phyloP scores from a whole-genome alignment of 1,140 invertebrate species.

The Sinella curviseta region DNA sequence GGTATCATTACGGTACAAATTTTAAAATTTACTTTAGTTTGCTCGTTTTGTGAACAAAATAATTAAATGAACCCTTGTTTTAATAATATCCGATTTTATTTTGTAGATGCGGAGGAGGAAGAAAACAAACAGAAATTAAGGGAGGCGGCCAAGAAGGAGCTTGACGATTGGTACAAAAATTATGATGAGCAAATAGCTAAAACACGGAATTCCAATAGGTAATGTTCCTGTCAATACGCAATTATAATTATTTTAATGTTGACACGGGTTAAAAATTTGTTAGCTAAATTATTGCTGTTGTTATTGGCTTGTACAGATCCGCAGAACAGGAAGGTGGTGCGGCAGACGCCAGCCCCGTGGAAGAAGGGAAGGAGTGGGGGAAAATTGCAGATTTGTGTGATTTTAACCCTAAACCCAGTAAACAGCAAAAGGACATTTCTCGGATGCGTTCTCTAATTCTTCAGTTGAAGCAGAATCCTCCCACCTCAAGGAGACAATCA shows the following conservation, averaged over 20 bases:
- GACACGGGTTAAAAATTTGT: no score
- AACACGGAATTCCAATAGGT: slow-evolving; percentile 93
- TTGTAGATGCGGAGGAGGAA: slow-evolving; percentile 81
- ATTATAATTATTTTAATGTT: no score
- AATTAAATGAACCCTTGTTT: no score
- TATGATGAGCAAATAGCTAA: slow-evolving; percentile 89
- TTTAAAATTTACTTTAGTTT: background rate
- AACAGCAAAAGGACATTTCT: slow-evolving; percentile 87
- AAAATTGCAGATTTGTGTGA: slow-evolving; percentile 91
- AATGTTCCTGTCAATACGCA: no score
- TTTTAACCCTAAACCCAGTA: slow-evolving; percentile 89
- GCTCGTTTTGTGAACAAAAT: background rate
- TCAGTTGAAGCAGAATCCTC: slow-evolving; percentile 85
- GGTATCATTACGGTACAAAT: slow-evolving; percentile 57
- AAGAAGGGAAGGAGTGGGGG: slow-evolving; percentile 80
- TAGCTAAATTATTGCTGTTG: background rate
- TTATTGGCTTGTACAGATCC: slow-evolving; percentile 52
- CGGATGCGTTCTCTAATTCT: slow-evolving; percentile 91
- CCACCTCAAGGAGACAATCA: slow-evolving; percentile 42
- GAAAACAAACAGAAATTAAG: slow-evolving; percentile 79
- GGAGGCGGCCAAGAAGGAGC: slow-evolving; percentile 80
- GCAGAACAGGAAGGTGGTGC: slow-evolving; percentile 59
- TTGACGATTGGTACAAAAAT: slow-evolving; percentile 95
- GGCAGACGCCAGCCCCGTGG: slow-evolving; percentile 55
- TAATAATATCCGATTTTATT: background rate